These are phyloP conservation scores for Melanargia galathea DNA, from an alignment of 2,888 invertebrate genomes.

Conservation along the genomic window DNA sequence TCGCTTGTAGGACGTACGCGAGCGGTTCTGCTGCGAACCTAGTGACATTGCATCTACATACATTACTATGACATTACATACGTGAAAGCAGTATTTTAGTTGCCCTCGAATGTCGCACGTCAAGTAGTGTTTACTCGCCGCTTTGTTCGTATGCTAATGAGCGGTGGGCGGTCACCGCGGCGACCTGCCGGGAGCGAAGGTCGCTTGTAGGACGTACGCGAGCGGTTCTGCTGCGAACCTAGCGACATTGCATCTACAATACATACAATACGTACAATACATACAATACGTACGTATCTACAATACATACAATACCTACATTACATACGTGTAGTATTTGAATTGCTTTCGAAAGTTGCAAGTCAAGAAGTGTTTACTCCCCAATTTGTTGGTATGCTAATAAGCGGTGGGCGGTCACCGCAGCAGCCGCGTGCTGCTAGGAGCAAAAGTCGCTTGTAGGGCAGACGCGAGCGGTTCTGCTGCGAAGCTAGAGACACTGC, in stretches of 20 bases:
- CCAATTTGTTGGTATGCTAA: constrained; percentile 78
- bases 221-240: not conserved
- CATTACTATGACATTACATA: no score
- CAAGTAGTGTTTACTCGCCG: constrained; percentile 73
- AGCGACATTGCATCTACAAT: no score
- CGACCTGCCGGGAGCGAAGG: constrained; percentile 73
- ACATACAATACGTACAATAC: not conserved
- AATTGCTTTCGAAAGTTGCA: constrained; percentile 54
- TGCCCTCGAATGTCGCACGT: constrained; percentile 58
- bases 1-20: constrained; percentile 68
- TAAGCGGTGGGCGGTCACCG: constrained; percentile 70
- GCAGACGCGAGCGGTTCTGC: constrained; percentile 43
- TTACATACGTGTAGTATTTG: constrained; percentile 52
- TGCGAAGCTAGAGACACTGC: not conserved
- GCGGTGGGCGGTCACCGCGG: constrained; percentile 68
- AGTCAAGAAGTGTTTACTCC: constrained; percentile 74
- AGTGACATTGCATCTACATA: no score
- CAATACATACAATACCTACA: no score
- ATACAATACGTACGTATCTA: no score
- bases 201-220: constrained; percentile 68
- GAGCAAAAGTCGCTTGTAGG: constrained; percentile 76
- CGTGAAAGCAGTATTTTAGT: constrained; percentile 55
- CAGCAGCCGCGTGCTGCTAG: constrained; percentile 67
- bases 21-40: not conserved
- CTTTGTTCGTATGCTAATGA: constrained; percentile 77